Base-by-base conservation (phyloP, 35 echinoderm and acorn worm genomes). In the Ophiothrix spiculata region DNA sequence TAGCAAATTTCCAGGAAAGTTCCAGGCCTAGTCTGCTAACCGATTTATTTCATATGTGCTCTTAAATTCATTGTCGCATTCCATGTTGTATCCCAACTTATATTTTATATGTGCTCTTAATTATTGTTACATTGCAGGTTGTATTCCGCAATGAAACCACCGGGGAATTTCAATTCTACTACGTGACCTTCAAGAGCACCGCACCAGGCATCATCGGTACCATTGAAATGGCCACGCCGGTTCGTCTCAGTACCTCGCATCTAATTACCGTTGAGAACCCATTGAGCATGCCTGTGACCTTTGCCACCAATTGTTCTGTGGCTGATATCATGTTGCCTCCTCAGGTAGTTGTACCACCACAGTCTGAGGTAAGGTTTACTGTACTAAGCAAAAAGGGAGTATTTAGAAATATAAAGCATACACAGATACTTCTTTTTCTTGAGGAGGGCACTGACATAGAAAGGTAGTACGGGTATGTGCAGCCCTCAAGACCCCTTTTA, bases 361-460 rank as follows among this genome's bases (percentile, higher is more conserved):
- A 99, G 82, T 99, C 96, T 56, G 96, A 99, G 96, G 96, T 99
- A 89, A 69, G 87, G 14, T 21, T n/a, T n/a, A n/a, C n/a, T n/a
- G n/a, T n/a, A n/a, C n/a, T n/a, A n/a, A n/a, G n/a, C n/a, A n/a
- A n/a, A n/a, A n/a, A n/a, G n/a, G n/a, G n/a, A n/a, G n/a, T n/a
- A n/a, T n/a, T n/a, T n/a, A n/a, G n/a, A n/a, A n/a, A n/a, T n/a
- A n/a, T n/a, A n/a, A n/a, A n/a, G n/a, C n/a, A n/a, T n/a, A n/a
- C n/a, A n/a, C n/a, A n/a, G n/a, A n/a, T n/a, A n/a, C n/a, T n/a
- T n/a, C n/a, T n/a, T n/a, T n/a, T n/a, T n/a, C n/a, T n/a, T n/a
- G n/a, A n/a, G n/a, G n/a, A n/a, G n/a, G n/a, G n/a, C n/a, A n/a
- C n/a, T n/a, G n/a, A n/a, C n/a, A n/a, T n/a, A n/a, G n/a, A n/a